phyloP scores from a whole-genome alignment of 2,797 vertebrate species.

The Caiman crocodilus region DNA sequence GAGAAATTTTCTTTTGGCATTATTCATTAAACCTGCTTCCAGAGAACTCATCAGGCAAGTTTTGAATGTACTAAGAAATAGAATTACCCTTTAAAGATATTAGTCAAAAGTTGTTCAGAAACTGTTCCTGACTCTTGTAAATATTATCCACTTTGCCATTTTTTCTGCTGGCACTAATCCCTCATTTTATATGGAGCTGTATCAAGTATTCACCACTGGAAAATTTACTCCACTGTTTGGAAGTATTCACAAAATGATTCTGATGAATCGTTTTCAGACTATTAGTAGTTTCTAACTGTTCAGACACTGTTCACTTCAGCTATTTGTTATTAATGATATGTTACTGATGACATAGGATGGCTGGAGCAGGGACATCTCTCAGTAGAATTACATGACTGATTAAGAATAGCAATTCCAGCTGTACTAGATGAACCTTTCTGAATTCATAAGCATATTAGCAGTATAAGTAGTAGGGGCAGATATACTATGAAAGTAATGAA shows the following conservation, averaged over 20 bases:
- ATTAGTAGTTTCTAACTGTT: not conserved
- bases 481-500: no score
- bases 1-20: conserved; percentile 7
- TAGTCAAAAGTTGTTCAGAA: not conserved
- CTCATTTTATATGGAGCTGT: not conserved
- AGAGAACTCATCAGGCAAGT: not conserved
- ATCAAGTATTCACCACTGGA: not conserved
- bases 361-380: not conserved
- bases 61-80: conserved; percentile 20
- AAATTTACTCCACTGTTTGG: not conserved
- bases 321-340: not conserved
- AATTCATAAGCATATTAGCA: not conserved
- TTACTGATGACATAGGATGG: not conserved
- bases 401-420: not conserved
- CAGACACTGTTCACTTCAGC: not conserved
- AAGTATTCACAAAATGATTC: not conserved
- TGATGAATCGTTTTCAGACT: conserved; percentile 19
- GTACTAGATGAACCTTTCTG: conserved; percentile 1
- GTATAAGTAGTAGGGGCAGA: not conserved
- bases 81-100: conserved; percentile 9
- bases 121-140: not conserved
- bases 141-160: not conserved
- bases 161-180: not conserved
- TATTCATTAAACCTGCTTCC: not conserved
- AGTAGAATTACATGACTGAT: not conserved